Base-by-base conservation (phyloP, 30 jellyfish, hydroid and myxozoan species). In the Aurelia aurita region DNA sequence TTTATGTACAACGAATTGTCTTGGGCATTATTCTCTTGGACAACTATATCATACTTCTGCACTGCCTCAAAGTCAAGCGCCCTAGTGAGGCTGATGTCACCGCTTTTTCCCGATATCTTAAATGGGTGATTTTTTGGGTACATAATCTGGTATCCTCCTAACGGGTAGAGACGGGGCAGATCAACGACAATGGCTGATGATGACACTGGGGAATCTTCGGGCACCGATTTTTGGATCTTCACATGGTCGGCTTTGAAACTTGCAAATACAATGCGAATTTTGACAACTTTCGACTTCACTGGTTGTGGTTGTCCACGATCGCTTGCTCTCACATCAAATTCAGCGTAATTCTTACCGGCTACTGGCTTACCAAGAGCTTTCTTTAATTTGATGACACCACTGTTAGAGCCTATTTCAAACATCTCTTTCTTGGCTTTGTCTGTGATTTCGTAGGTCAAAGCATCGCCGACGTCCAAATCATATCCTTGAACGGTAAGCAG, bases 101-200 rank as follows among this genome's bases (percentile, higher is more conserved):
- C 97, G 15, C 87, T 83, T 21, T 61, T 73, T 34, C 13, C 72
- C 15, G 89, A 85, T 13, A 94, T 94, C 27, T 28, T 60, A 60
- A 94, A 94, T 15, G 99, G 99, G 61, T 85, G 90, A 44, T 53
- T 69, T 11, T 59, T 73, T 19, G 99, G 99, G 84, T 89, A 94
- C 27, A 94, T 79, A 31, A 94, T 88, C 63, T 84, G 86, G 58
- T 89, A 94, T 25, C 85, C 79, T 5, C 97, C 92, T 16, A 61
- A 69, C 3, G 94, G 93, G 79, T 80, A 94, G 49, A 84, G 35
- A 22, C 92, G 61, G 10, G 94, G 98, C 63, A 94, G 73, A 59
- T 85, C 85, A 11, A 87, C 60, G 22, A 94, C 80, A 22, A 94
- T 69, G 10, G 96, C 67, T 1, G 88, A 31, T 44, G 86, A 43